These are phyloP conservation scores for Neotragus moschatus DNA, from an alignment of 2,113 vertebrate genomes.

Conservation along the genomic window DNA sequence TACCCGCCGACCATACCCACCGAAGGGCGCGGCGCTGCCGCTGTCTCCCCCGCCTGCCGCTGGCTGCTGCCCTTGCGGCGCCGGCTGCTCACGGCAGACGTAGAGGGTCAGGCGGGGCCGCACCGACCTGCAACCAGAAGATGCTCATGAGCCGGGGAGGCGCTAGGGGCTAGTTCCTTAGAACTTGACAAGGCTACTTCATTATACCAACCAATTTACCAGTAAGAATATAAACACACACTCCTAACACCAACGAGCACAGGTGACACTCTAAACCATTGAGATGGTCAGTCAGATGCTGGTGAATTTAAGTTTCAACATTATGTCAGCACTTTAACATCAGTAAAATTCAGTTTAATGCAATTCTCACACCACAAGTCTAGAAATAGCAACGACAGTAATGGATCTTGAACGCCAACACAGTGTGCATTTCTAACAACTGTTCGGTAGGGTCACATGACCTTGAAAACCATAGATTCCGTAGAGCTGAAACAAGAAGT, in stretches of 20 bases:
- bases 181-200: not conserved
- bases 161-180: not conserved
- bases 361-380: conserved; percentile 36
- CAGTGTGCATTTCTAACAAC: not conserved
- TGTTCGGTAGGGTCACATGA: not conserved
- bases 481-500: conserved; percentile 56
- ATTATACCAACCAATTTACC: not conserved
- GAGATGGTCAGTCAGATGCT: conserved; percentile 34
- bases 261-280: conserved; percentile 61
- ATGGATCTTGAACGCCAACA: conserved; percentile 22
- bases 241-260: conserved; percentile 61
- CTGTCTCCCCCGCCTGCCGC: conserved; percentile 79
- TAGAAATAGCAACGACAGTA: not conserved
- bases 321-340: conserved; percentile 30
- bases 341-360: conserved; percentile 26
- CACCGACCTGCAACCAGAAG: conserved; percentile 84
- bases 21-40: conserved; percentile 86
- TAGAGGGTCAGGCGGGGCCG: conserved; percentile 93
- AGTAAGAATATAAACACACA: conserved; percentile 54
- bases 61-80: conserved; percentile 81
- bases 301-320: conserved; percentile 57
- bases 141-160: not conserved
- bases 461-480: conserved; percentile 42
- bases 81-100: conserved; percentile 87
- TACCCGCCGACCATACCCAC: conserved; percentile 63